Evolutionary conservation across 2,888 invertebrate genomes (phyloP), one percentile per base, ranked within the genome.

Genomic region (Drosophila prolongata): DNA sequence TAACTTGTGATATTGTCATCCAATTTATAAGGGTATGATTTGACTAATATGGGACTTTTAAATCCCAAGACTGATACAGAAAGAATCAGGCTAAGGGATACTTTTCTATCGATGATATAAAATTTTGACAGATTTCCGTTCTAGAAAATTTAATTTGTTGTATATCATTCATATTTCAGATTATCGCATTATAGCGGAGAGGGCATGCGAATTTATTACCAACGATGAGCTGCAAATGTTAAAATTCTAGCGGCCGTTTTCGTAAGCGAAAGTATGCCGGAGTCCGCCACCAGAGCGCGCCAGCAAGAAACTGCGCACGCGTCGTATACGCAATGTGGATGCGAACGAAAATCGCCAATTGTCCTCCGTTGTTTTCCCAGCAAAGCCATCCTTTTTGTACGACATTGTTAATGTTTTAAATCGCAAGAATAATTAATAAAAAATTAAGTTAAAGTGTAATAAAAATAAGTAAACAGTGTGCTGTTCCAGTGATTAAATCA

Each of bases 201-300:
- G 71, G 19, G 88, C 84, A 27, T 85, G 84, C 14, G 86, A 87
- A 46, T 59, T 75, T 27, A 69, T 84, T 0, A 80, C 72, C 52
- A 62, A 75, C 42, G 86, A 85, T 6, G 80, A 87, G 35, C 67
- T 87, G 1, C 50, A 47, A 11, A 72, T 75, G 11, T 14, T 87
- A 27, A 5, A 42, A 42, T 40, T 64, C 49, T 64, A 64, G 62
- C 24, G 62, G 16, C 24, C 8, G 10, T 10, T 30, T 11, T 14
- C n/a, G 9, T 34, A 37, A 42, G 46, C 47, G 6, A 14, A 1
- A 14, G 1, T 13, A 9, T 58, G 10, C n/a, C 14, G 30, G 5
- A 1, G 4, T n/a, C n/a, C 13, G n/a, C 16, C 64, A 44, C 13
- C 55, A 75, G 85, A 72, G 70, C 82, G 43, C 83, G 77, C 52